Conservation (phyloP, 2,113 vertebrate genomes). For the Mesoclemmys tuberculata region DNA sequence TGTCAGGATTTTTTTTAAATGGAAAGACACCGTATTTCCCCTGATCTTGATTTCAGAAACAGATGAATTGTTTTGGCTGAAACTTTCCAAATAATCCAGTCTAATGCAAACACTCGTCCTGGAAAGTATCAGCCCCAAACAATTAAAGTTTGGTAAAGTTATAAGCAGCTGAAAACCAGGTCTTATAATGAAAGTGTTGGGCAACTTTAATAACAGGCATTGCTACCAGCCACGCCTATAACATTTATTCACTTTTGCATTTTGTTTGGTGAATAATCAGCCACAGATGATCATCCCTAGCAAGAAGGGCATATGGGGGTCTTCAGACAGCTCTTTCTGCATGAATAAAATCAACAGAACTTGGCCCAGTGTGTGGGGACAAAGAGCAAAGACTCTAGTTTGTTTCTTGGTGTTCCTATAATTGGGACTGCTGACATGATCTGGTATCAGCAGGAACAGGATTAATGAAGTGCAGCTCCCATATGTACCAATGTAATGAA, state of each 20-base stretch:
- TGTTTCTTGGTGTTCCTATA: neutral
- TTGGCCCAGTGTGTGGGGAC: neutral
- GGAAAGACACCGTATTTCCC: neutral
- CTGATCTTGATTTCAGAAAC: conserved; percentile 14
- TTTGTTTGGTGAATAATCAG: neutral
- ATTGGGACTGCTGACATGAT: neutral
- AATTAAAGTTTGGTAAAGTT: neutral
- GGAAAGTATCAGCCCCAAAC: conserved; percentile 24
- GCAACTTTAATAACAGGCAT: neutral
- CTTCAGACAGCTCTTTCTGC: neutral
- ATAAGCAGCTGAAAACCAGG: neutral
- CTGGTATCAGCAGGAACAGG: neutral
- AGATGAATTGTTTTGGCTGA: conserved; percentile 1
- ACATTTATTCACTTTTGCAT: neutral
- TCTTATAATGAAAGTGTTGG: neutral
- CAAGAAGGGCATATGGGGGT: neutral
- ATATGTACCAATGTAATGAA: neutral
- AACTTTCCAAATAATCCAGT: neutral
- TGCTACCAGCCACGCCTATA: neutral
- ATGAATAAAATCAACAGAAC: neutral
- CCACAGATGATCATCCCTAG: neutral
- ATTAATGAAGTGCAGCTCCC: neutral
- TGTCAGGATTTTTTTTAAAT: neutral
- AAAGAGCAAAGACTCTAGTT: neutral
- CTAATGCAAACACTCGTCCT: neutral